Evolutionary conservation across 2,797 vertebrate species (phyloP), one percentile per base, ranked within the genome.

Genomic region (Rhinatrema bivittatum): DNA sequence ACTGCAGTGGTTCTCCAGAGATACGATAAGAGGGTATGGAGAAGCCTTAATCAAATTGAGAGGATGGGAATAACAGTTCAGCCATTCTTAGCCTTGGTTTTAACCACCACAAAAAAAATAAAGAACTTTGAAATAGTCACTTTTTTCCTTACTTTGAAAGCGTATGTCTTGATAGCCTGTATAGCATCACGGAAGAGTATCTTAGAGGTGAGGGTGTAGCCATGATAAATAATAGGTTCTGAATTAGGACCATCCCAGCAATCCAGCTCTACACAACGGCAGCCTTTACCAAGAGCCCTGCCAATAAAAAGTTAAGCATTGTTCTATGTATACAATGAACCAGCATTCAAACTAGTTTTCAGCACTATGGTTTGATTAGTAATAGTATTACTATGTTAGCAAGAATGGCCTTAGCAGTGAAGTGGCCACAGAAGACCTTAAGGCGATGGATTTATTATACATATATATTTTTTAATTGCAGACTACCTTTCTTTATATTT

Each of bases 1-100:
- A 0, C 64, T 80, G 74, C 96, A 99, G 75, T 99, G 96, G 54
- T 94, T 97, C 81, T 99, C 95, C 86, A 99, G 65, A 32, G 96
- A 99, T 49, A 99, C 74, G 70, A 99, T 94, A 34, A 98, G 88
- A 0, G 96, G 96, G 62, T 94, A 98, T 1, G 80, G 72, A 0
- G 94, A 96, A 1, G 76, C 86, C 95, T 99, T n/a, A 7, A 21
- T 6, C 3, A 7, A 16, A 11, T 64, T 9, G 23, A 43, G 11
- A 45, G 35, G 5, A 50, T 1, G 50, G 11, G 8, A 48, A 29
- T n/a, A 6, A 32, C 17, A 32, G 16, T 13, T 27, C 27, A 11
- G 36, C 43, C 1, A 9, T 34, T 36, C 35, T 26, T n/a, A 18
- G 4, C 12, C 7, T 10, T 20, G 53, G 12, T 25, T 16, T 6